Conservation (phyloP, 35 echinoderm and acorn worm genomes). For the Strongylocentrotus purpuratus region DNA sequence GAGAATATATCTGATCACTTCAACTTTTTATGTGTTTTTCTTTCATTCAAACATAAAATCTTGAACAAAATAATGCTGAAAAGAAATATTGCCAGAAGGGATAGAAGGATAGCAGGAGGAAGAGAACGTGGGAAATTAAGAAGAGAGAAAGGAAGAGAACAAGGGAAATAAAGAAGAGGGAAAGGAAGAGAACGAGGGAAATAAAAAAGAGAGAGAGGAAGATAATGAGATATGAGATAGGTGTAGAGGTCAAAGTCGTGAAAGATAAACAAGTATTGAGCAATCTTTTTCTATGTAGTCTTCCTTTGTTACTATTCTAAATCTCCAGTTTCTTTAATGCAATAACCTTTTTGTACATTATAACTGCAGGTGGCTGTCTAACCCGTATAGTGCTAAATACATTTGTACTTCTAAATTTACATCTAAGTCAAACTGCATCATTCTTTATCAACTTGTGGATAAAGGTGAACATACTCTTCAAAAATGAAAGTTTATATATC, state of each 20-base stretch:
- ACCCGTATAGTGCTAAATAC: neutral
- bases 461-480: neutral
- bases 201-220: neutral
- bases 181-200: neutral
- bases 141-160: neutral
- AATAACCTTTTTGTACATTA: neutral
- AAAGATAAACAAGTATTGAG: conserved; percentile 19
- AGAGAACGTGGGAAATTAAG: neutral
- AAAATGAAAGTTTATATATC: neutral
- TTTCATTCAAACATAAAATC: neutral
- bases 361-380: neutral
- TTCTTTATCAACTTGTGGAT: neutral
- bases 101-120: neutral
- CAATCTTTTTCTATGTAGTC: neutral
- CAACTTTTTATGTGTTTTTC: neutral
- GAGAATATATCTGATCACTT: neutral
- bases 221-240: neutral
- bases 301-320: neutral
- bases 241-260: neutral
- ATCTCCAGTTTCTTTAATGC: neutral
- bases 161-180: neutral
- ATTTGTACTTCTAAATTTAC: too few relatives aligned
- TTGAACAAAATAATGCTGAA: neutral
- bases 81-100: neutral
- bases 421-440: neutral